A percentile compares a stretch with the other conserved stretches of the same genome.
These are phyloP conservation scores for Panagrolaimus sp. DNA, from an alignment of 1,140 invertebrate genomes.

Conservation along the genomic window DNA sequence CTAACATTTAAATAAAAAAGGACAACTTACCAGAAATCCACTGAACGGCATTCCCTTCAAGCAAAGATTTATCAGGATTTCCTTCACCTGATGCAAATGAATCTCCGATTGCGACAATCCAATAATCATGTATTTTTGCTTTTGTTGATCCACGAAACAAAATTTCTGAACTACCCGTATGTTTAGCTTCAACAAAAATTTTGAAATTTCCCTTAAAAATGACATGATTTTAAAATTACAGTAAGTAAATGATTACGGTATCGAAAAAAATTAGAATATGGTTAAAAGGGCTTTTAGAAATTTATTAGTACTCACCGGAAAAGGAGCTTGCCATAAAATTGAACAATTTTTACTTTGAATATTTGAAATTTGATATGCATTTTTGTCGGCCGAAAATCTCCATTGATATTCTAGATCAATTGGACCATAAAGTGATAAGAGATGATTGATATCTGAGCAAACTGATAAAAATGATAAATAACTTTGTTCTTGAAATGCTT, in stretches of 20 bases:
- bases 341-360: background rate
- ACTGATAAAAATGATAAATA: slow-evolving; percentile 4
- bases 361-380: background rate
- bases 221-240: background rate
- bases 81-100: slow-evolving; percentile 8
- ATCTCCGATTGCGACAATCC: slow-evolving; percentile 10
- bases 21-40: background rate
- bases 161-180: background rate
- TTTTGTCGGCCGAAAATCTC: background rate
- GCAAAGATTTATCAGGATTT: background rate
- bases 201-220: background rate
- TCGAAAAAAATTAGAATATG: too few relatives aligned
- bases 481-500: background rate
- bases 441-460: background rate
- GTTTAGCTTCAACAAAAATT: background rate
- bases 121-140: slow-evolving; percentile 9
- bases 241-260: background rate
- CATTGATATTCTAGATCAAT: background rate
- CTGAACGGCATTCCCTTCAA: background rate
- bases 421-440: background rate
- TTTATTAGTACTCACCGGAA: background rate
- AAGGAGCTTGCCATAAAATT: slow-evolving; percentile 6
- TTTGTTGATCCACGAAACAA: slow-evolving; percentile 7
- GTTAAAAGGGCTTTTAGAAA: too few relatives aligned
- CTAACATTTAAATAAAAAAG: too few relatives aligned